Evolutionary conservation across 1,140 invertebrate species (phyloP).

Genomic region (Heterodera schachtii): DNA sequence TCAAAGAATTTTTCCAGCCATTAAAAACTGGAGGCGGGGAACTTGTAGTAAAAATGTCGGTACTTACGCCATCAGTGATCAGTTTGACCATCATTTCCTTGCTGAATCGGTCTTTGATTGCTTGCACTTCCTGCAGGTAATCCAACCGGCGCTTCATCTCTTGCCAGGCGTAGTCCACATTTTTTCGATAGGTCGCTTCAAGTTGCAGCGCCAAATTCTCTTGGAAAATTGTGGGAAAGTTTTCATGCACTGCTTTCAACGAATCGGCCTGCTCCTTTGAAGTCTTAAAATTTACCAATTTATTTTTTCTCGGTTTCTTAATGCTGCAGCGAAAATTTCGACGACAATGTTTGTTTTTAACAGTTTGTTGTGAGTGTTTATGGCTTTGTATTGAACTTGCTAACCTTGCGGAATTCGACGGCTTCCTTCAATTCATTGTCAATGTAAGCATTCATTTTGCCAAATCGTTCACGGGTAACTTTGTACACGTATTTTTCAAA

Average conservation of each 20-base stretch:
- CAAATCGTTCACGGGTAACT: constrained; percentile 47
- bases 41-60: neutral
- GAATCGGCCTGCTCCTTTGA: constrained; percentile 61
- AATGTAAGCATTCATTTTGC: constrained; percentile 56
- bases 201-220: constrained; percentile 63
- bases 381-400: neutral
- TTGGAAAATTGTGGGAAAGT: constrained; percentile 62
- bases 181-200: constrained; percentile 64
- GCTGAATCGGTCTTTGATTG: constrained; percentile 61
- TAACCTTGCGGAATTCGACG: constrained; percentile 63
- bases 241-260: constrained; percentile 56
- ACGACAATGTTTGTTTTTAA: too few species aligned
- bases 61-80: constrained; percentile 53
- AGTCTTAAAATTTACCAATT: constrained; percentile 43
- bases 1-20: too few species aligned
- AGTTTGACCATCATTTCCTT: constrained; percentile 57
- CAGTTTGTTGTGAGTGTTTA: too few species aligned
- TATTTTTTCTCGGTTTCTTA: too few species aligned
- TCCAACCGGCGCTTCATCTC: constrained; percentile 63
- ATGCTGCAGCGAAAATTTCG: too few species aligned
- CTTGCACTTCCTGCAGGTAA: constrained; percentile 62
- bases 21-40: too few species aligned
- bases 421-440: constrained; percentile 63
- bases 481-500: constrained; percentile 54
- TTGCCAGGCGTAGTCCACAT: constrained; percentile 59